Evolutionary conservation across 2,888 invertebrate genomes (phyloP).

Genomic region (Oasisia sp.): DNA sequence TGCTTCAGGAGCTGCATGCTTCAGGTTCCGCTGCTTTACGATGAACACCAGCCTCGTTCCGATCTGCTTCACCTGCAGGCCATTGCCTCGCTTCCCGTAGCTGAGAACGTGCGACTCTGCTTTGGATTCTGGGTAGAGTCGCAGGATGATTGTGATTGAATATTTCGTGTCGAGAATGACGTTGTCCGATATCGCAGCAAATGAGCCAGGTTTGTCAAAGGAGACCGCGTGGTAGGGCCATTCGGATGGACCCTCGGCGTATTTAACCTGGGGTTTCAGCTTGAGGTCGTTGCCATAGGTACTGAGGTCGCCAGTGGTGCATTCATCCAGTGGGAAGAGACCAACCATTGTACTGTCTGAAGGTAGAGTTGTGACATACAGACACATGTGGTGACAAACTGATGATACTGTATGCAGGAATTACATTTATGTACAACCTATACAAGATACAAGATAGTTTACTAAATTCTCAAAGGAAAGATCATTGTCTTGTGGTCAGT

Average conservation of each 20-base stretch:
- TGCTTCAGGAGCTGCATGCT: background rate
- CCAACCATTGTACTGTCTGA: conserved; percentile 29
- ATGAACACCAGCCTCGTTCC: background rate
- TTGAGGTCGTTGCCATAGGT: conserved; percentile 22
- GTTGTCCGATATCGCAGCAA: conserved; percentile 23
- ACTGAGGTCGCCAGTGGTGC: conserved; percentile 24
- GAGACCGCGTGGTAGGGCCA: conserved; percentile 27
- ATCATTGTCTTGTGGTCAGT: background rate
- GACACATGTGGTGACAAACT: background rate
- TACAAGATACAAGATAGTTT: background rate
- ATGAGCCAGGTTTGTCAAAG: conserved; percentile 22
- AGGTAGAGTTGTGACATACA: background rate
- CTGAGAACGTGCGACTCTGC: background rate
- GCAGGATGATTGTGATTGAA: conserved; percentile 27
- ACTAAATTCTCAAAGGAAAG: background rate
- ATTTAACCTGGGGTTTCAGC: background rate
- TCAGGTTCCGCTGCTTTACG: background rate
- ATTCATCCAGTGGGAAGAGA: conserved; percentile 30
- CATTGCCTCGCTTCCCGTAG: conserved; percentile 20
- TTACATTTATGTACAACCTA: no score
- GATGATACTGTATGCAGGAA: no score
- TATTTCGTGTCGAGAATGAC: conserved; percentile 31
- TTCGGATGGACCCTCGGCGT: background rate
- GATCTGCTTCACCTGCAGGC: background rate
- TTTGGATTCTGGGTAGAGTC: conserved; percentile 23